Evolutionary conservation across 2,113 vertebrate species (phyloP), one percentile per base, ranked within the genome.

Genomic region (Sapajus apella): DNA sequence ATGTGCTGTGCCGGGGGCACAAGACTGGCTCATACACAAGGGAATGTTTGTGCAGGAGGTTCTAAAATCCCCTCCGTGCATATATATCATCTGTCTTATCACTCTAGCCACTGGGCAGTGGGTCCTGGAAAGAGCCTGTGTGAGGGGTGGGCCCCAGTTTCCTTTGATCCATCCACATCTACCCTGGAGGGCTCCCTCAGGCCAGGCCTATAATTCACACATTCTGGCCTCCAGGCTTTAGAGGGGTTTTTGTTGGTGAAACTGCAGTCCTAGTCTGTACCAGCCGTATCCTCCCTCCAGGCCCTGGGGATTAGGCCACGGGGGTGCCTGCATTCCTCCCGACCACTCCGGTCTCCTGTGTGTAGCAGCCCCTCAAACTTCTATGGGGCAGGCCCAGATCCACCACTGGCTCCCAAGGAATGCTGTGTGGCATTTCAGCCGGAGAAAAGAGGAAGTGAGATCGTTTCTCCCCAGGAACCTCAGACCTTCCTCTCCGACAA

Each of bases 121-220:
- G 68, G 55, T 55, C n/a, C 82, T 47, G 72, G 72, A 52, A 79
- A 70, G 8, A 66, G 47, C 0, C 43, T n/a, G n/a, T 18, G 23
- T 6, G 43, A 45, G n/a, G 68, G 47, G 32, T 27, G 47, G 68
- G 77, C 86, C 83, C 23, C 11, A 64, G 32, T 16, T 58, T 45
- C 45, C 81, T 96, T 75, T 96, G 92, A 94, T 97, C 95, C 3
- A 1, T 72, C 66, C 72, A 95, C 95, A 97, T 96, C 95, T 96
- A 47, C 72, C 50, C 75, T 18, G 35, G 55, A 91, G 73, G 27
- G 50, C 87, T 79, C 47, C 80, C 5, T 66, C 2, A 16, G 75
- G 77, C 68, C 81, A 92, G 92, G 80, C 32, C 92, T 88, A 95
- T 98, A 96, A 98, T 61, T 98, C 86, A 97, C 8, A 55, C 12